Conservation (phyloP, 2,888 invertebrate genomes). For the Chymomyza caudatula region DNA sequence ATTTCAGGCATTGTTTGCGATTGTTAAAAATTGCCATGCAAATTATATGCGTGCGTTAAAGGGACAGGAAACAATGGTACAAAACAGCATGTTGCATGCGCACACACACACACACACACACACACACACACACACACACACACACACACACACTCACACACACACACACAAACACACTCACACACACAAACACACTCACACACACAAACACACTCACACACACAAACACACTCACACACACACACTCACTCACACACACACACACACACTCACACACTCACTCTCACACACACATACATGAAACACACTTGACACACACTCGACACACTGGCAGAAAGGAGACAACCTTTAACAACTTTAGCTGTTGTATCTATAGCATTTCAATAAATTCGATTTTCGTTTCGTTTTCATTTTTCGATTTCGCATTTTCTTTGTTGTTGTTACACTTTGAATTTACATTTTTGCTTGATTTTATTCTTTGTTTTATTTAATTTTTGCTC, state of each 20-base stretch:
- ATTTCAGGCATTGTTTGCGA: constrained; percentile 10
- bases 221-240: background rate
- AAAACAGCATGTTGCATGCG: constrained; percentile 43
- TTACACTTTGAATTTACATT: background rate
- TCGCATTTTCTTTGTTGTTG: constrained; percentile 13
- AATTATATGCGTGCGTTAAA: constrained; percentile 32
- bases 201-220: background rate
- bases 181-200: background rate
- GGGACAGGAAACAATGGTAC: constrained; percentile 21
- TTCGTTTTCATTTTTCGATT: constrained; percentile 3
- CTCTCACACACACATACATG: background rate
- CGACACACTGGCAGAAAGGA: background rate
- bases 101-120: background rate
- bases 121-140: background rate
- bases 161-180: constrained; percentile 1
- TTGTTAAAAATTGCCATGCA: constrained; percentile 35
- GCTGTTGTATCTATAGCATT: constrained; percentile 19
- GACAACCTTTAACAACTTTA: constrained; percentile 29
- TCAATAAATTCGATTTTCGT: constrained; percentile 32
- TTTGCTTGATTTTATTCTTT: constrained; percentile 15
- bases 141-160: background rate
- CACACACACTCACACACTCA: background rate
- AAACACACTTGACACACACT: background rate
- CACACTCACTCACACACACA: background rate
- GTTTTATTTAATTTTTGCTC: constrained; percentile 4